These are phyloP conservation scores for Pseudonaja textilis DNA, from an alignment of 2,113 vertebrate genomes.

Conservation along the genomic window DNA sequence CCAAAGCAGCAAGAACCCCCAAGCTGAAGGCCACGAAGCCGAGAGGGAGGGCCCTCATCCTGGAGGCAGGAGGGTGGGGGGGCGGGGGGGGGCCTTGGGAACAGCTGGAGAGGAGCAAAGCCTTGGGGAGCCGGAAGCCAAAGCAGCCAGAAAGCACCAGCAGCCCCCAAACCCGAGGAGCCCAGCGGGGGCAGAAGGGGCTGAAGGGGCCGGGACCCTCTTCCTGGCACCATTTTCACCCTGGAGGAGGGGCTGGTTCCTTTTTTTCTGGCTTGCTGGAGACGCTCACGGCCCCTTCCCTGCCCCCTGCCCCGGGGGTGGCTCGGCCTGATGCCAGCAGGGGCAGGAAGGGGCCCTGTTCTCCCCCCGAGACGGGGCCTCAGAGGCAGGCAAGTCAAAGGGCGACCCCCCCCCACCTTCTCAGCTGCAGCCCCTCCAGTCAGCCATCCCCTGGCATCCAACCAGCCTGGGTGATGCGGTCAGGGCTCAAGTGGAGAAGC, in stretches of 20 bases:
- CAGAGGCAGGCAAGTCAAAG: neutral
- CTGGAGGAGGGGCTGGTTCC: neutral
- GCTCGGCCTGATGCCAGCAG: neutral
- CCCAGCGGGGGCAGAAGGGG: accelerated
- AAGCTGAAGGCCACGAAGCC: neutral
- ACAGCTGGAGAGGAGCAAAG: neutral
- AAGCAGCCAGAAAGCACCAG: neutral
- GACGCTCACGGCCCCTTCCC: neutral
- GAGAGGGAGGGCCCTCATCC: neutral
- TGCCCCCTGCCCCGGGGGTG: neutral
- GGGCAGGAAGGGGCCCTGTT: neutral
- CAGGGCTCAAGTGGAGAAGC: neutral
- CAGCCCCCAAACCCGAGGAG: neutral
- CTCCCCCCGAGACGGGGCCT: neutral
- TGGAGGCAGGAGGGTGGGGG: neutral
- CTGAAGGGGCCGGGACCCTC: neutral
- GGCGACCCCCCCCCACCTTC: neutral
- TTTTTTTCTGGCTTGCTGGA: too few species aligned
- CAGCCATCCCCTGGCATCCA: neutral
- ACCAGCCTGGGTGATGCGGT: neutral
- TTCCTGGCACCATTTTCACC: neutral
- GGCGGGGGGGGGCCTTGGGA: neutral
- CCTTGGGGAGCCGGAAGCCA: neutral
- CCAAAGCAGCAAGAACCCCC: neutral
- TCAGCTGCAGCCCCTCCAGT: neutral